Percentiles rank a stretch among this genome's conserved stretches.
These are phyloP conservation scores for Resseliella maxima DNA, from an alignment of 2,888 invertebrate genomes.

Conservation along the genomic window DNA sequence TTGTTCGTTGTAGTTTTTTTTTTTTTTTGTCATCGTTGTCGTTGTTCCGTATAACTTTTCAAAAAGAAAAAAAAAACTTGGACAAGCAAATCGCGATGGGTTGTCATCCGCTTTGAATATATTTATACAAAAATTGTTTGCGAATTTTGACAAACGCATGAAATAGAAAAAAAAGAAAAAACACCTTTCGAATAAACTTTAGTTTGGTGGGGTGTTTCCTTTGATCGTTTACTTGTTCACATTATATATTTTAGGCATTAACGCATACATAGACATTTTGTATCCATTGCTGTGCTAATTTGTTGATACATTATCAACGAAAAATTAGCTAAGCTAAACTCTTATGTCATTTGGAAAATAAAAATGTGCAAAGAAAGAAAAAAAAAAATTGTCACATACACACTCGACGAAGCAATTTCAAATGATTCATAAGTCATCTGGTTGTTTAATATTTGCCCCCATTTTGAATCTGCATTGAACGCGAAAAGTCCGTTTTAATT, in stretches of 20 bases:
- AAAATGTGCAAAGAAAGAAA: no score
- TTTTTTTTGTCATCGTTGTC: background rate
- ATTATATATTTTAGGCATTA: background rate
- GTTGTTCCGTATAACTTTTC: background rate
- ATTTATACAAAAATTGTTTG: no score
- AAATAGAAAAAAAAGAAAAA: no score
- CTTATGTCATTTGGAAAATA: no score
- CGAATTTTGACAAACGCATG: no score
- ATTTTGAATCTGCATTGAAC: background rate
- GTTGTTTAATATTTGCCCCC: background rate
- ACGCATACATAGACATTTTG: background rate
- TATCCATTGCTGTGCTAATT: no score
- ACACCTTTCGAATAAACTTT: background rate
- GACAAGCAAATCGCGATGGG: background rate
- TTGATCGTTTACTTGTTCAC: background rate
- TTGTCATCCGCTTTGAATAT: background rate
- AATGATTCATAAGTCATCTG: slow-evolving; percentile 38
- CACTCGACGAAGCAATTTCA: background rate
- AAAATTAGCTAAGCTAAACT: no score
- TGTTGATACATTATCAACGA: no score
- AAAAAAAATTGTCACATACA: no score
- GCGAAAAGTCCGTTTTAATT: background rate
- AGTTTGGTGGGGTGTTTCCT: background rate
- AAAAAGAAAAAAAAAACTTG: background rate
- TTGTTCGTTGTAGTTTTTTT: background rate